Conservation (phyloP, 2,113 vertebrate species). For the Psilopogon haemacephalus region DNA sequence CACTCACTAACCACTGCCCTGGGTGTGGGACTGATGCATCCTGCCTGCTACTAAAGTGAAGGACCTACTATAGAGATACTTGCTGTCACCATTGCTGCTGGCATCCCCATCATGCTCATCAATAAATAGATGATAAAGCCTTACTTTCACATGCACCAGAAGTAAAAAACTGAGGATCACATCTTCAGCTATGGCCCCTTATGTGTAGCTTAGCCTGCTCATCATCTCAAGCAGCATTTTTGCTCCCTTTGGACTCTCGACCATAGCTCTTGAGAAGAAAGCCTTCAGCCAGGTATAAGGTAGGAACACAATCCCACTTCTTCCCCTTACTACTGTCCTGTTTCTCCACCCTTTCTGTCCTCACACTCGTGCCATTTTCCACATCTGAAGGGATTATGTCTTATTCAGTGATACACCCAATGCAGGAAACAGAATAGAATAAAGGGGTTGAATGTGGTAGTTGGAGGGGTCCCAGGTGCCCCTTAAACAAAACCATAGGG, state of each 20-base stretch:
- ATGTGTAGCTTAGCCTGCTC: neutral
- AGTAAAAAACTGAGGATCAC: neutral
- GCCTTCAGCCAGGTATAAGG: neutral
- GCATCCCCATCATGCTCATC: rapidly evolving
- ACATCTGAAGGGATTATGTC: too few species aligned
- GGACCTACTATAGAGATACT: neutral
- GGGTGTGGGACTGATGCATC: neutral
- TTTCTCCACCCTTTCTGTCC: neutral
- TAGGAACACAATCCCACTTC: neutral
- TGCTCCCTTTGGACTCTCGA: neutral
- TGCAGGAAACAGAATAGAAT: too few species aligned
- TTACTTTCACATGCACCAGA: neutral
- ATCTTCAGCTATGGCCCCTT: neutral
- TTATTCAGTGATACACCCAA: too few species aligned
- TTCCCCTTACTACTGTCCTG: neutral
- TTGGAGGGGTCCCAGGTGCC: too few species aligned
- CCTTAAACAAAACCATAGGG: too few species aligned
- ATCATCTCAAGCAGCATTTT: neutral
- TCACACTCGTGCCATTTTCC: neutral
- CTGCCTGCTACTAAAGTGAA: neutral
- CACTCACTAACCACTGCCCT: neutral
- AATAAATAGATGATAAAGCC: neutral
- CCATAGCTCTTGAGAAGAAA: neutral
- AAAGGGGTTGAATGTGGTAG: too few species aligned
- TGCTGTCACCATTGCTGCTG: neutral